Base-by-base conservation (phyloP, 2,113 vertebrate species). In the Rhizomys pruinosus region DNA sequence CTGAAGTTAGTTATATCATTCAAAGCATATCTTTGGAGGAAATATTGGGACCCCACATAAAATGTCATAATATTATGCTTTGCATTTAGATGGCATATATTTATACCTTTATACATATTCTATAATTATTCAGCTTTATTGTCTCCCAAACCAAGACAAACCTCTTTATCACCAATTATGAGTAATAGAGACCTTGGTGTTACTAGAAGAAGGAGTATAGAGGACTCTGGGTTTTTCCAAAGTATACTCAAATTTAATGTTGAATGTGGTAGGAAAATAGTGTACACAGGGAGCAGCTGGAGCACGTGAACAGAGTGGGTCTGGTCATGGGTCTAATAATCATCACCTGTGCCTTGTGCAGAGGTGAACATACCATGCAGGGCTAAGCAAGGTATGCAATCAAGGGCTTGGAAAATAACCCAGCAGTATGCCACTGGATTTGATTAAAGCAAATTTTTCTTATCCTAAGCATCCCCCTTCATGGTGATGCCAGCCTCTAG, bases 181-280 rank as follows among this genome's bases (percentile, higher is more conserved):
- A 91, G n/a, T 76, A 15, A 91, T 20, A 44, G 71, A 87, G 82
- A 61, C 71, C 32, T 68, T 87, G 57, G 47, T 87, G 68, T 86
- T 71, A 47, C 20, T 55, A 91, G 34, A 84, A 89, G 44, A 86
- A 13, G 5, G 5, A n/a, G 6, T 27, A 44, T 32, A 27, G 32
- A 42, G 80, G 78, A 93, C 71, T 23, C 34, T 8, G 44, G 12
- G 34, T 44, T 12, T 80, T 61, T 23, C 19, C 20, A 63, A 89
- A 91, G 44, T 29, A 64, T 27, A 74, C 61, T 73, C 61, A 82
- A 91, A n/a, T 37, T 79, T 66, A 32, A 44, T 95, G 94, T 89
- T 92, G 52, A 59, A 76, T 90, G 85, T 59, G 52, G 16, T 32
- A 85, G 64, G 85, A 27, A 87, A 85, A 82, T 2, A 42, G 80